Base-by-base conservation (phyloP, 2,797 vertebrate genomes). In the Microcaecilia unicolor region DNA sequence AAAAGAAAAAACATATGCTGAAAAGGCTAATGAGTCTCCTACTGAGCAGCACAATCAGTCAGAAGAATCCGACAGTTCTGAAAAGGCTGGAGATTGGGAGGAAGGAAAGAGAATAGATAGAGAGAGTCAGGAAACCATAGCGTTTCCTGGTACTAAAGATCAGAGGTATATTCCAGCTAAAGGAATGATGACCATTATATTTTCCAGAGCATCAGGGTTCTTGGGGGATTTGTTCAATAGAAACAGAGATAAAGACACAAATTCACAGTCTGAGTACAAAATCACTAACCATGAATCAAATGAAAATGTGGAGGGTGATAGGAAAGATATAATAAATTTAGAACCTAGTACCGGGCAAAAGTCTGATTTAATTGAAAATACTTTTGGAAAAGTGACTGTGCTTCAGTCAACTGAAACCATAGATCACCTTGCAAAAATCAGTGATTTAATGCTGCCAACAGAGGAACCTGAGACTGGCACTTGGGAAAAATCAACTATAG, bases 151-250 rank as follows among this genome's bases (percentile, higher is more conserved):
- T 17, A 23, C 3, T 42, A 37, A 44, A 26, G 30, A 27, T 7
- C 31, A 15, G 37, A 49, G 13, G 7, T 6, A 19, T 17, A 30
- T 26, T 28, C 7, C 22, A 41, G 13, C 3, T 40, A 25, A 23
- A 44, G 31, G 6, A 1, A 15, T 42, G 31, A 9, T 31, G 21
- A 17, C 23, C 24, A 47, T 13, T 30, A 27, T 26, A 48, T 46
- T 44, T 42, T 35, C 1, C 5, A 34, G 8, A 39, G 6, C 8
- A 12, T 18, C 14, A n/a, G 2, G 1, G 7, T 23, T 38, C 15
- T 21, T 44, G 42, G 22, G 9, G 42, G 23, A 18, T 28, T 10
- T 12, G 32, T 41, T 38, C 34, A 17, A n/a, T 33, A 52, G 41
- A 40, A 48, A 7, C 30, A 27, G 35, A 7, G 42, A 14, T 15